Evolutionary conservation across 1,140 invertebrate genomes (phyloP), one percentile per base, ranked within the genome.

Genomic region (Drosophila baimaii): DNA sequence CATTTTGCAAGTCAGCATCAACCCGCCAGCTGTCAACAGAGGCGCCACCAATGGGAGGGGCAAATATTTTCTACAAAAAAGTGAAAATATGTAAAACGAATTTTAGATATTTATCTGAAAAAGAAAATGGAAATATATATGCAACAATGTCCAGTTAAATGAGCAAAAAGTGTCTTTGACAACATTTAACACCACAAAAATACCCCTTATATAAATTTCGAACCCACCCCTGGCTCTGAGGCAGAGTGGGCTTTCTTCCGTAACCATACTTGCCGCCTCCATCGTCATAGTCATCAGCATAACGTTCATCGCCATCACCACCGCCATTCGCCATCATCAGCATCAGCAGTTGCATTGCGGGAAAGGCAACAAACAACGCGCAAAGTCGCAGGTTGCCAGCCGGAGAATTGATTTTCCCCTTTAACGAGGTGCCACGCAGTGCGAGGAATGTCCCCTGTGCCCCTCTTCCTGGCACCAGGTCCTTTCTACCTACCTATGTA

Each of bases 1-100:
- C 61, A 82, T 86, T 85, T 88, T 73, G 83, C 82, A 82, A 79
- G 79, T 86, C 82, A 86, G 71, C 75, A 71, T 73, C 68, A 57
- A 46, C 63, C 54, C 39, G 71, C 62, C 62, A 57, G 43, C 43
- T 74, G 70, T 56, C 72, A 49, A 31, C 61, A 58, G 47, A 17
- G 63, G 54, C 27, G 70, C 23, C 25, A 1, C 25, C 15, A 74
- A 52, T 29, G 27, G 54, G 46, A 43, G 10, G 57, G 27, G 15
- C 29, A 19, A 19, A 37, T 54, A 25, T 61, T 25, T 6, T 12
- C 52, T 17, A 13, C 2, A 37, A 37, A 37, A 46, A 25, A n/a
- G 7, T n/a, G 1, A 10, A 49, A 13, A 27, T n/a, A 1, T 29
- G 3, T 1, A 12, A 23, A 17, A 27, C 0, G 15, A 9, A 29